phyloP scores from a whole-genome alignment of 2,797 vertebrate genomes.

The Falco biarmicus region DNA sequence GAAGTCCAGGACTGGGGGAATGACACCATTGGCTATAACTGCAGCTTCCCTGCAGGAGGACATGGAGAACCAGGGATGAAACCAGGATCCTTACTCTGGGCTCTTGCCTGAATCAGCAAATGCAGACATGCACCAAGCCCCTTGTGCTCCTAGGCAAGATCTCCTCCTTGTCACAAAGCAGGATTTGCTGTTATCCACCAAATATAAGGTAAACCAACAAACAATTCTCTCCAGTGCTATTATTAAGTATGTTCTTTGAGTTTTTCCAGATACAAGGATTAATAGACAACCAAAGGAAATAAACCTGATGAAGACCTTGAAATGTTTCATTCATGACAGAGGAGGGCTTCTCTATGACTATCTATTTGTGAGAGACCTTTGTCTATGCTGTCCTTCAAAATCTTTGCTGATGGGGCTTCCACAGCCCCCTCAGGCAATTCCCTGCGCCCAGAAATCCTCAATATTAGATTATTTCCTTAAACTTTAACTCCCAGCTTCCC shows the following conservation, averaged over 20 bases:
- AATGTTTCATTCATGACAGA: neutral
- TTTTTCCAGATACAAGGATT: neutral
- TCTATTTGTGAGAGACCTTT: neutral
- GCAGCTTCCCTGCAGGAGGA: rapidly evolving
- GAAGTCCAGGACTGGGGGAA: neutral
- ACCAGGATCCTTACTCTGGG: neutral
- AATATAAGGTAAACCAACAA: neutral
- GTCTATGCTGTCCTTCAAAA: neutral
- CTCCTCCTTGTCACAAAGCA: neutral
- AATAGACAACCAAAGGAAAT: neutral
- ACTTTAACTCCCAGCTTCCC: neutral
- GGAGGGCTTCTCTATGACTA: neutral
- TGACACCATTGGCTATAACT: neutral
- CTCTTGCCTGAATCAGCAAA: neutral
- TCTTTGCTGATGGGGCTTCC: neutral
- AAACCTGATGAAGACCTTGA: neutral
- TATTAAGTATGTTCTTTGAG: neutral
- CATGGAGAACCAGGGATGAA: neutral
- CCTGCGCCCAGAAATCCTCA: neutral
- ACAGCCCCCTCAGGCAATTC: neutral
- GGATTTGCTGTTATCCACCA: neutral
- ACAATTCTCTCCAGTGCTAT: neutral
- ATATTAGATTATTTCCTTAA: neutral
- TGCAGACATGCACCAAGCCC: neutral
- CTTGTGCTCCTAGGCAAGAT: neutral